phyloP scores from a whole-genome alignment of 2,113 vertebrate genomes.

The Cyrtonyx montezumae region DNA sequence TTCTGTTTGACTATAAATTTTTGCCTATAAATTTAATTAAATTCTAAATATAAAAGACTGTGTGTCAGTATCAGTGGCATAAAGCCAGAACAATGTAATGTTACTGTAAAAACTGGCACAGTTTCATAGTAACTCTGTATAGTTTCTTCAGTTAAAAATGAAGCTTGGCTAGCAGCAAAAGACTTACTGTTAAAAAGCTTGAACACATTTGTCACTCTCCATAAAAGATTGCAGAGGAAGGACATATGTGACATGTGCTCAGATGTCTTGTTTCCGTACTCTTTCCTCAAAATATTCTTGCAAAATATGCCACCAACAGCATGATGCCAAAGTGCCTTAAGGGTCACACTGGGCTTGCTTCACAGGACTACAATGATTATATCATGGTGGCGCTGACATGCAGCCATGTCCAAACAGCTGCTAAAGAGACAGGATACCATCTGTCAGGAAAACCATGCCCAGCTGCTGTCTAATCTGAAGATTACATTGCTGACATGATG shows the following conservation, averaged over 20 bases:
- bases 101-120: background rate
- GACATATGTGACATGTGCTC: slow-evolving; percentile 21
- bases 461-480: slow-evolving; percentile 61
- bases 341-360: slow-evolving; percentile 57
- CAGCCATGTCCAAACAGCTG: slow-evolving; percentile 73
- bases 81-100: slow-evolving; percentile 24
- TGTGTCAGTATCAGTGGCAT: background rate
- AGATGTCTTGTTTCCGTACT: slow-evolving; percentile 26
- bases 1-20: background rate
- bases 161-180: slow-evolving; percentile 56
- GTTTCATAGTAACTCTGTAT: background rate
- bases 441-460: slow-evolving; percentile 68
- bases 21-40: slow-evolving; percentile 3
- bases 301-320: slow-evolving; percentile 31
- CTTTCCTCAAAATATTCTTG: slow-evolving; percentile 59
- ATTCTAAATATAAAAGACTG: background rate
- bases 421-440: slow-evolving; percentile 72
- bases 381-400: slow-evolving; percentile 59
- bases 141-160: slow-evolving; percentile 29
- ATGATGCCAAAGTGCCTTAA: slow-evolving; percentile 48
- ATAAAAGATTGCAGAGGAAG: slow-evolving; percentile 22
- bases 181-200: slow-evolving; percentile 40
- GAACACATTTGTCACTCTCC: slow-evolving; percentile 45
- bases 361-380: slow-evolving; percentile 59
- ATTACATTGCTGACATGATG: slow-evolving; percentile 61